phyloP scores from a whole-genome alignment of 2,113 vertebrate genomes.

The Pomatorhinus ruficollis region DNA sequence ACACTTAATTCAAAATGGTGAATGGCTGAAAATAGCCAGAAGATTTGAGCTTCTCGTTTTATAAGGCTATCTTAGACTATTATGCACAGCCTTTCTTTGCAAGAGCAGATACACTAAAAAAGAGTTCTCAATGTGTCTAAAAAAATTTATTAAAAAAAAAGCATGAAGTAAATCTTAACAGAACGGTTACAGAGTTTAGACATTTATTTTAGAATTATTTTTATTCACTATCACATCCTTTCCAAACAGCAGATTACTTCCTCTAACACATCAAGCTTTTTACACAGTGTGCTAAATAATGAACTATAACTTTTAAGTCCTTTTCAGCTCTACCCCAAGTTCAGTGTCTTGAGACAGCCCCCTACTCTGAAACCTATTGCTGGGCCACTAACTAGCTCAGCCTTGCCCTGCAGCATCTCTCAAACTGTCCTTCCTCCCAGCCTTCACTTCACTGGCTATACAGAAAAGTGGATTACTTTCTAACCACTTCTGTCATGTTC shows the following conservation, averaged over 20 bases:
- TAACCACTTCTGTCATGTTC: not conserved
- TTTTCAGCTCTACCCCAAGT: not conserved
- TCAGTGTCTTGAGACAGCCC: not conserved
- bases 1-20: not conserved
- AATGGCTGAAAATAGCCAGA: not conserved
- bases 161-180: not conserved
- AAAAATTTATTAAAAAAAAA: not conserved
- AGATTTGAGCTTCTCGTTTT: not conserved
- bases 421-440: not conserved
- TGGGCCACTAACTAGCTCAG: not conserved
- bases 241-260: not conserved
- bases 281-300: not conserved
- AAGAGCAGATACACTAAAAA: not conserved
- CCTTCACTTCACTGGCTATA: not conserved
- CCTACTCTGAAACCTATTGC: not conserved
- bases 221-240: not conserved
- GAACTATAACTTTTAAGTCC: not conserved
- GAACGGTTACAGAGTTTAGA: not conserved
- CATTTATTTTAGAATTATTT: not conserved
- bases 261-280: not conserved
- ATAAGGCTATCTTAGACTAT: not conserved
- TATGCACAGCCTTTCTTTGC: not conserved
- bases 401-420: not conserved
- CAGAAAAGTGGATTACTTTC: not conserved
- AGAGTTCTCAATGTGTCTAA: not conserved